Base-by-base conservation (phyloP, 2,113 vertebrate species). In the Lepidothrix coronata region DNA sequence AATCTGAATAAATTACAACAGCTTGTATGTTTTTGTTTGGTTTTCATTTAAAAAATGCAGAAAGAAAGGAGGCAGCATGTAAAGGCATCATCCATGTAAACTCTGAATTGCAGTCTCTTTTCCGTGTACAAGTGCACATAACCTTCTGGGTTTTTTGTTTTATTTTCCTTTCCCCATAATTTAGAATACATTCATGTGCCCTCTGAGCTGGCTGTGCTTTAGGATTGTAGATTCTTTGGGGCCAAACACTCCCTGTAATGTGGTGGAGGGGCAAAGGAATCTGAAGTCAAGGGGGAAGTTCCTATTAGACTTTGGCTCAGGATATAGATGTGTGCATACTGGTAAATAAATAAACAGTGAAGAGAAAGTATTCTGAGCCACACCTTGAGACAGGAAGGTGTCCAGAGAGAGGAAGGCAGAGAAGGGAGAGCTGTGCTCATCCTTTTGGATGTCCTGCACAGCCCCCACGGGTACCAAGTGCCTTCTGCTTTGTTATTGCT, bases 71-170 rank as follows among this genome's bases (percentile, higher is more conserved):
- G 49, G 28, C 33, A 76, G 43, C 27, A 4, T 2, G 13, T 44
- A 30, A 59, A 70, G 11, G 21, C 8, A 37, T 35, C 16, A 6
- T 16, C 11, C 3, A 1, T 8, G 12, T n/a, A 39, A 83, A 54
- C 4, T 31, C 77, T 75, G 48, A 11, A 7, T 49, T 84, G 44
- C 27, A 91, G 31, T 30, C 23, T 82, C 37, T 51, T 57, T 48
- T 27, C 68, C 52, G 24, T 8, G 19, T 25, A n/a, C 7, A 25
- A 74, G 9, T 31, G 28, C 30, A n/a, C 49, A 20, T 8, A 41
- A 73, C 2, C 10, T 70, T 14, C 8, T n/a, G 8, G 8, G 4
- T 0, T 4, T 39, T 31, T 63, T 22, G 1, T 8, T 78, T 27
- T 7, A 1, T 37, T 5, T 35, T 66, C 8, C 37, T 46, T 51